These are phyloP conservation scores for Ophioninae sp. DNA, from an alignment of 2,888 invertebrate species.

Conservation along the genomic window DNA sequence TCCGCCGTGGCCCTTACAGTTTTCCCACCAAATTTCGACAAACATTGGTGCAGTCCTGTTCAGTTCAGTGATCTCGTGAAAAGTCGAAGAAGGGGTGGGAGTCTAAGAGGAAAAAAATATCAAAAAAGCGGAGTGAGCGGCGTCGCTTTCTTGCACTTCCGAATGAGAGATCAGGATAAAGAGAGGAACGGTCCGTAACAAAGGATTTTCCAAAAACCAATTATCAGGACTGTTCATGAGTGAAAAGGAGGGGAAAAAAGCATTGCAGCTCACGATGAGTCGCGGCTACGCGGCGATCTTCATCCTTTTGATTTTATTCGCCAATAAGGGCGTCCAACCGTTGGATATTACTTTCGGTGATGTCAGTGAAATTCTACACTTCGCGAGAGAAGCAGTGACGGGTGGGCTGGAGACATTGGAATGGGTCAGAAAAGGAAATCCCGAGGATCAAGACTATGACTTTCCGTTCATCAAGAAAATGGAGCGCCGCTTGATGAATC, in stretches of 20 bases:
- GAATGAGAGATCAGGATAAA: background rate
- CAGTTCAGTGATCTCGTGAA: background rate
- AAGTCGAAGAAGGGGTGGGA: background rate
- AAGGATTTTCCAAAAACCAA: slow-evolving; percentile 9
- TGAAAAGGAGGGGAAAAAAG: background rate
- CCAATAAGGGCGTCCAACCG: slow-evolving; percentile 5
- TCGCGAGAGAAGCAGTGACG: slow-evolving; percentile 68
- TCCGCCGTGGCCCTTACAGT: background rate
- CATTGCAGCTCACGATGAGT: background rate
- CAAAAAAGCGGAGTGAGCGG: slow-evolving; percentile 1
- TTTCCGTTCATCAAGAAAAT: slow-evolving; percentile 84
- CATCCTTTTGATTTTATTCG: background rate
- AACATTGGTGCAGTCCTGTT: background rate
- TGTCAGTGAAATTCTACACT: slow-evolving; percentile 71
- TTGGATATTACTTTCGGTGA: slow-evolving; percentile 67
- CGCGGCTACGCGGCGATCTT: background rate
- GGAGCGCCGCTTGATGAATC: slow-evolving; percentile 81
- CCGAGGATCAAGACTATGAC: slow-evolving; percentile 81
- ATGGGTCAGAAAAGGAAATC: slow-evolving; percentile 61
- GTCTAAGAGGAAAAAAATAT: background rate
- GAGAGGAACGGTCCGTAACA: slow-evolving; percentile 8
- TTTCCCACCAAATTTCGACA: background rate
- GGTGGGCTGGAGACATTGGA: slow-evolving; percentile 72
- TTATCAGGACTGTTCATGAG: background rate
- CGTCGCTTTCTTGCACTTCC: background rate